Conservation (phyloP, 2,888 invertebrate genomes). For the Cataglyphis livida region DNA sequence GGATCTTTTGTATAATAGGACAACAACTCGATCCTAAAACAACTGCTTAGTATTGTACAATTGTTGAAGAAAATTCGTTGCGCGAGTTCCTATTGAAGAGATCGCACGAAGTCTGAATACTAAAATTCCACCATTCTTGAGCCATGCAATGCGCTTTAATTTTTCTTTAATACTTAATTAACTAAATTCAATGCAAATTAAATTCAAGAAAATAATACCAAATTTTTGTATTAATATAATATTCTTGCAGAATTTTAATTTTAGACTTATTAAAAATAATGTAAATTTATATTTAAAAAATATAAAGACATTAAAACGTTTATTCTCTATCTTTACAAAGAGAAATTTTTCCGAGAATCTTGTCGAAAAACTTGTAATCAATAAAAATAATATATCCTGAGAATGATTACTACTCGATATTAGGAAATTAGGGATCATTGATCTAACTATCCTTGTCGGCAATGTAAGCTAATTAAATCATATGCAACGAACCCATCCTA, state of each 20-base stretch:
- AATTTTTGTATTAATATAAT: background rate
- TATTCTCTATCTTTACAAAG: background rate
- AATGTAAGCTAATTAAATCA: slow-evolving; percentile 43
- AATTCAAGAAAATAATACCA: background rate
- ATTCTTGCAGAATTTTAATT: background rate
- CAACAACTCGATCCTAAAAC: background rate
- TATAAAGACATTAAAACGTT: background rate
- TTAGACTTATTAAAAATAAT: background rate
- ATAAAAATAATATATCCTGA: background rate
- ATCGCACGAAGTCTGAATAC: slow-evolving; percentile 13
- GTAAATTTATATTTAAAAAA: background rate
- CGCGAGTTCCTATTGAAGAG: background rate
- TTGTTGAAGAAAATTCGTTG: slow-evolving; percentile 28
- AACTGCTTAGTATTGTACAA: background rate
- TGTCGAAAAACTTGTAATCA: background rate
- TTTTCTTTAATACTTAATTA: background rate
- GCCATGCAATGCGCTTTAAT: background rate
- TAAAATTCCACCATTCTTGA: background rate
- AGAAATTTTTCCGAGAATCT: background rate
- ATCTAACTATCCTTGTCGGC: slow-evolving; percentile 25
- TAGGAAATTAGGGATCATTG: background rate
- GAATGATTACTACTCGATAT: background rate
- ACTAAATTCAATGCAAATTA: background rate
- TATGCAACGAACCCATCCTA: slow-evolving; percentile 31
- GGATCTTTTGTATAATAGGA: background rate